phyloP scores from a whole-genome alignment of 1,140 invertebrate genomes.

The Drosophila subpulchrella region DNA sequence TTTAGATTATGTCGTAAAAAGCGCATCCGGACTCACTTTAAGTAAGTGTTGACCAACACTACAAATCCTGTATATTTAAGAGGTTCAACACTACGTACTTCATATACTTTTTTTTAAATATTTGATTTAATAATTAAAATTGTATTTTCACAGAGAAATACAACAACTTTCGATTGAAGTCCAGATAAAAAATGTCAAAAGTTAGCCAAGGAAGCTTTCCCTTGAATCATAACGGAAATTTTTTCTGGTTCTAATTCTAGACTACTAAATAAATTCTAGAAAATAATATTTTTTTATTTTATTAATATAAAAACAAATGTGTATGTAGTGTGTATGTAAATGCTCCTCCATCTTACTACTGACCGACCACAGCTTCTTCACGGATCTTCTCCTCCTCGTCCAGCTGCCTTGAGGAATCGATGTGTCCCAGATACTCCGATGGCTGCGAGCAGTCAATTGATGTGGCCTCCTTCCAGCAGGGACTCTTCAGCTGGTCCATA shows the following conservation, averaged over 20 bases:
- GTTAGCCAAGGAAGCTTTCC: too few relatives aligned
- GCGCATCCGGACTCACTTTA: neutral
- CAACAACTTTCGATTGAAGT: too few relatives aligned
- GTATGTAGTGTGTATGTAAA: neutral
- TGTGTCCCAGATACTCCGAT: slow-evolving; percentile 43
- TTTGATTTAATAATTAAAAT: too few relatives aligned
- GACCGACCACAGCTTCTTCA: neutral
- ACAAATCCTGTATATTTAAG: too few relatives aligned
- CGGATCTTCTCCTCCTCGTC: slow-evolving; percentile 26
- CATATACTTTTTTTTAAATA: neutral
- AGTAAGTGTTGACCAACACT: too few relatives aligned
- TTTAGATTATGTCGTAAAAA: neutral
- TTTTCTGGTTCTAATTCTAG: too few relatives aligned
- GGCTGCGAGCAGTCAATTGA: slow-evolving; percentile 7
- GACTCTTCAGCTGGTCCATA: slow-evolving; percentile 51
- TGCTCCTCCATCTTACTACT: neutral
- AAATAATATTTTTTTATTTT: neutral
- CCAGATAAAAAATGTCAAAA: too few relatives aligned
- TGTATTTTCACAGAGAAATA: too few relatives aligned
- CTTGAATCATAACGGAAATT: too few relatives aligned
- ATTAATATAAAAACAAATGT: neutral
- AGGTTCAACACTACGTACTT: too few relatives aligned
- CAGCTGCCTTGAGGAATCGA: slow-evolving; percentile 29
- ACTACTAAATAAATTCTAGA: neutral
- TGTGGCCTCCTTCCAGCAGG: slow-evolving; percentile 28